A percentile compares a stretch with the other conserved stretches of the same genome.
Conservation (phyloP, 1,140 invertebrate genomes). For the Sesamia nonagrioides region DNA sequence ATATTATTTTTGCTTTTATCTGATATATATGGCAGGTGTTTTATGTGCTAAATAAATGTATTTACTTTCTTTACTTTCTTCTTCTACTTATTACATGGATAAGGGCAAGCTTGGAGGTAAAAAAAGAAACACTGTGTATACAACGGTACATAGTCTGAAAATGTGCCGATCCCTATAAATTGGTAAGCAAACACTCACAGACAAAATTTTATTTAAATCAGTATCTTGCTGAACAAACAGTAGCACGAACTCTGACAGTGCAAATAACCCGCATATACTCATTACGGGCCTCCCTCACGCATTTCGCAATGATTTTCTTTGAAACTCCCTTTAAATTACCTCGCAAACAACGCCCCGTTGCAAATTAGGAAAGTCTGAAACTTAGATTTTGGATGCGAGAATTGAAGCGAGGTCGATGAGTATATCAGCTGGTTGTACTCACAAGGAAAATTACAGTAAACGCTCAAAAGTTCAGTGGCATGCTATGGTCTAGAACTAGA, state of each 20-base stretch:
- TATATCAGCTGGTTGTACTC: neutral
- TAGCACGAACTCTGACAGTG: neutral
- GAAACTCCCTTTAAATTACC: slow-evolving; percentile 38
- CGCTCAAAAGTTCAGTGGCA: neutral
- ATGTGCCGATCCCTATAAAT: neutral
- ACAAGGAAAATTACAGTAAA: slow-evolving; percentile 1
- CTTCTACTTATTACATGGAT: no score
- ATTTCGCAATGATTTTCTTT: slow-evolving; percentile 45
- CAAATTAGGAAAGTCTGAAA: slow-evolving; percentile 37
- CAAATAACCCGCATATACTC: slow-evolving; percentile 48
- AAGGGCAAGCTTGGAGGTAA: no score
- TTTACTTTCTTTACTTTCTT: no score
- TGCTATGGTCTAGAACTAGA: neutral
- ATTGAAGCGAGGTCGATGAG: neutral
- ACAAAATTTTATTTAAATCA: slow-evolving; percentile 35
- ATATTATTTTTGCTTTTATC: no score
- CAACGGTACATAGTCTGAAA: neutral
- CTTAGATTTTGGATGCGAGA: slow-evolving; percentile 28
- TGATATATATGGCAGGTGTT: no score
- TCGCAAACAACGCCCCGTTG: slow-evolving; percentile 24
- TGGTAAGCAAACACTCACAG: neutral
- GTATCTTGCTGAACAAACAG: slow-evolving; percentile 33
- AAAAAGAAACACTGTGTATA: neutral
- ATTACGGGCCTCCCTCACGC: slow-evolving; percentile 33
- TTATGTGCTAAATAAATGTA: no score